Percentiles rank a stretch among this genome's conserved stretches.
Conservation (phyloP, 2,888 invertebrate species). For the Chouioia cunea region DNA sequence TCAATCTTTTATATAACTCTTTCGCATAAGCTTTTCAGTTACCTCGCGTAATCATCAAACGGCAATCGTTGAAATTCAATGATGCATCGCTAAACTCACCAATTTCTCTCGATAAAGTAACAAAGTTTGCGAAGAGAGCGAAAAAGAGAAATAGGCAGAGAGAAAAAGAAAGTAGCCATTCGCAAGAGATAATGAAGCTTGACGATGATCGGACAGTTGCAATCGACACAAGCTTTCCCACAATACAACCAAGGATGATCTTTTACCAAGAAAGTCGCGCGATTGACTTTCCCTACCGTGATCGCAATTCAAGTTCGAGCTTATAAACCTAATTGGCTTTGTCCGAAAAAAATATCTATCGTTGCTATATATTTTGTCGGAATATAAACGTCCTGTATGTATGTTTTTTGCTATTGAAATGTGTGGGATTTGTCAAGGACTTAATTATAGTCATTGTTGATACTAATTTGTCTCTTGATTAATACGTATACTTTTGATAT, state of each 20-base stretch:
- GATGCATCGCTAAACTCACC: neutral
- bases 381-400: no score
- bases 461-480: no score
- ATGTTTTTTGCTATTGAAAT: no score
- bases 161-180: conserved; percentile 26
- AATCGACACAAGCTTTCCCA: conserved; percentile 31
- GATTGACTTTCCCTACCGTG: conserved; percentile 34
- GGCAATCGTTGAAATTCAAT: no score
- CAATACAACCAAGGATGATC: conserved; percentile 27
- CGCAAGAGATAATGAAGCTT: conserved; percentile 27
- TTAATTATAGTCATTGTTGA: no score
- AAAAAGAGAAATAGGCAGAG: conserved; percentile 6
- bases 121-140: conserved; percentile 7
- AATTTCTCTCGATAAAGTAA: neutral
- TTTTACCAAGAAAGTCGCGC: conserved; percentile 32
- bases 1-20: no score
- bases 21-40: no score
- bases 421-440: no score
- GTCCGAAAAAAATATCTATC: no score
- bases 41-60: no score
- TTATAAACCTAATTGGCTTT: neutral
- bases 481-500: no score
- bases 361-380: no score
- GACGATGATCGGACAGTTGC: conserved; percentile 2
- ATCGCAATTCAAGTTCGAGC: conserved; percentile 38